Base-by-base conservation (phyloP, 1,140 invertebrate genomes). In the Drosophila lacteicornis region DNA sequence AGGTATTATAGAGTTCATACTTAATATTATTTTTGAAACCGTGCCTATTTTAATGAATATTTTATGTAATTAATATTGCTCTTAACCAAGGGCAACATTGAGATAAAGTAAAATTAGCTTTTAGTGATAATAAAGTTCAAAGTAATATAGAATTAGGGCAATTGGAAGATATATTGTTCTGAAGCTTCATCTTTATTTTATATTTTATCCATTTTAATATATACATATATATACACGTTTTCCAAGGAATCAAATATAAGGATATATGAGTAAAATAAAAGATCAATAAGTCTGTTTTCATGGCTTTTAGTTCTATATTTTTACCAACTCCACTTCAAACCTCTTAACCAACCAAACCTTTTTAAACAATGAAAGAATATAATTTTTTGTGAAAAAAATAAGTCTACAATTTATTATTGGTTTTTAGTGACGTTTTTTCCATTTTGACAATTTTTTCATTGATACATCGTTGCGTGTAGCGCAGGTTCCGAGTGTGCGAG, bases 401-500 rank as follows among this genome's bases (percentile, higher is more conserved):
- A 75, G 59, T 77, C 49, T 76, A 77, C 55, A 55, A 67, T 77
- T 59, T 75, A 55, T 76, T 76, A 55, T 56, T 59, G 19, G 13
- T 30, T 50, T 61, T 36, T 13, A 25, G 17, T 47, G 49, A 40
- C 38, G 11, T 61, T 49, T 38, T 74, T 65, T 42, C n/a, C 56
- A 61, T 78, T 57, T 78, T 47, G 11, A 78, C 42, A 75, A 51
- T 75, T 78, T 38, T 36, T 55, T 42, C 2, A 61, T 25, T 36
- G 45, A 43, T 62, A 51, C 63, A 77, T 49, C 13, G 17, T 33
- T 17, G 68, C 55, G 66, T 71, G 46, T 43, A 73, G 67, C 40
- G 67, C 22, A 58, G 33, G 33, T 73, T 73, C 30, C 38, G 30
- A 30, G 55, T 55, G 45, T 42, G 49, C 30, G 27, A 2, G 43